Conservation (phyloP, 2,797 vertebrate genomes). For the Iguana delicatissima region DNA sequence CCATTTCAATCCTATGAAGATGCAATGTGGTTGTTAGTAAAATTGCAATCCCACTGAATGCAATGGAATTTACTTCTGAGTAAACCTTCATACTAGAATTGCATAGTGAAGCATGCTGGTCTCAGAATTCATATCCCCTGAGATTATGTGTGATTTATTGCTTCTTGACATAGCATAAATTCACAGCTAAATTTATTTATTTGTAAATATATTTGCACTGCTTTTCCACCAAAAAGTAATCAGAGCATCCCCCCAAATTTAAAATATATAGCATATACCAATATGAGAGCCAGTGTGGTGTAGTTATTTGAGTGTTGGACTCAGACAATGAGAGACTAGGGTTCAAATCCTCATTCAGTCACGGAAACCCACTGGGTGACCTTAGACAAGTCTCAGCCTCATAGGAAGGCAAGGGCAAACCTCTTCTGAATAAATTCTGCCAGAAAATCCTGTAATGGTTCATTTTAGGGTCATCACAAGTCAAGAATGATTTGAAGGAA, state of each 20-base stretch:
- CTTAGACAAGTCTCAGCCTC: no score
- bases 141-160: background rate
- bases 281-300: no score
- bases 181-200: background rate
- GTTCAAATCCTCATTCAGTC: no score
- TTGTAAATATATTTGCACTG: background rate
- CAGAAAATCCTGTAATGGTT: no score
- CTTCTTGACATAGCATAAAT: background rate
- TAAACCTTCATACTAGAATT: background rate
- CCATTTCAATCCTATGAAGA: background rate
- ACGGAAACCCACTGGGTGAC: no score
- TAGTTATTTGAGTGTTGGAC: no score
- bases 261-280: background rate
- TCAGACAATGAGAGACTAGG: no score
- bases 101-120: background rate
- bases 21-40: background rate
- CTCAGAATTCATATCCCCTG: background rate
- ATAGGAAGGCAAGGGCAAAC: no score
- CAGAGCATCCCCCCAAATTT: background rate
- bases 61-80: background rate
- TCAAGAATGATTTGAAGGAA: no score
- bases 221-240: background rate
- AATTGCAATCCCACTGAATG: background rate
- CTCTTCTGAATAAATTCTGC: no score
- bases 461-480: no score